Conservation (phyloP, 2,113 vertebrate genomes). For the Percina caprodes region DNA sequence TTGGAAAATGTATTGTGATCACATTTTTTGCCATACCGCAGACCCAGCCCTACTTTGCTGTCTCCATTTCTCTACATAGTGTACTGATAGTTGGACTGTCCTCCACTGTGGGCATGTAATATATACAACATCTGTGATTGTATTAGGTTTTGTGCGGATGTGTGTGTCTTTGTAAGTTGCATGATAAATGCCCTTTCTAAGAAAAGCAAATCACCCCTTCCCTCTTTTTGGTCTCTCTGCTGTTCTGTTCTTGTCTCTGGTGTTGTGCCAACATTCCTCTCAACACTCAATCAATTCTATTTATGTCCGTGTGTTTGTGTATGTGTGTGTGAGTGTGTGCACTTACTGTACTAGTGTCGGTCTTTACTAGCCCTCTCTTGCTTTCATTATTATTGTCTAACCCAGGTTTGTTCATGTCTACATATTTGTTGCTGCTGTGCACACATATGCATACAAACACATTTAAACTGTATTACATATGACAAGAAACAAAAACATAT, state of each 20-base stretch:
- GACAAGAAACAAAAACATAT: background rate
- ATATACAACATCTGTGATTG: background rate
- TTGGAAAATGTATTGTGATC: too few relatives aligned
- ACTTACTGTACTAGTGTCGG: background rate
- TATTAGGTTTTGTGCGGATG: slow-evolving; percentile 10
- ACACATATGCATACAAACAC: background rate
- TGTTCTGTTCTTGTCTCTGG: slow-evolving; percentile 36
- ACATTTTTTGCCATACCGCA: too few relatives aligned
- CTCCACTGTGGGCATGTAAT: background rate
- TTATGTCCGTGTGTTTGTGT: background rate
- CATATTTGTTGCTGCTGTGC: background rate
- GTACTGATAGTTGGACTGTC: slow-evolving; percentile 6
- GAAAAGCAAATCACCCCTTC: slow-evolving; percentile 36
- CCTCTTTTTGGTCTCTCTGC: slow-evolving; percentile 18
- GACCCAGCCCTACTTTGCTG: background rate
- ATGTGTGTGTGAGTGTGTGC: slow-evolving; percentile 9
- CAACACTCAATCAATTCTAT: slow-evolving; percentile 54
- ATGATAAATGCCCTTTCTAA: slow-evolving; percentile 48
- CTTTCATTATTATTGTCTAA: background rate
- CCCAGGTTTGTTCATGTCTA: background rate
- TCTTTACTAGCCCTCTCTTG: background rate
- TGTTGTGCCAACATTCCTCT: slow-evolving; percentile 52
- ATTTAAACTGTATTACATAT: background rate
- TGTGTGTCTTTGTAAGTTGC: slow-evolving; percentile 9
- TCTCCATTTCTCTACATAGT: background rate